These are phyloP conservation scores for Alethe diademata DNA, from an alignment of 2,113 vertebrate species.

Conservation along the genomic window DNA sequence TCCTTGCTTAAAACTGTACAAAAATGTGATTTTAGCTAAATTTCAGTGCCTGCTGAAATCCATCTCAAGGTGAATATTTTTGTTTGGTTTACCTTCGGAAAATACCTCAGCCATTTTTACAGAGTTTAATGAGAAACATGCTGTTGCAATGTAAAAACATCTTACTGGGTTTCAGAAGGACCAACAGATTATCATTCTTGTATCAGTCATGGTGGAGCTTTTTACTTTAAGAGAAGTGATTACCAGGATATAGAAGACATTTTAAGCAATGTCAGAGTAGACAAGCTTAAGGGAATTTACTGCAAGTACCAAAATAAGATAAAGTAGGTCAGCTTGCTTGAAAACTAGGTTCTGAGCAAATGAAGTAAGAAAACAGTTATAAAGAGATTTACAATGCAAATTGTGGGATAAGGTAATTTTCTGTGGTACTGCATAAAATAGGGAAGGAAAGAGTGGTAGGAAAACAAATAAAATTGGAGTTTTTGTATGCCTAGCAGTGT, in stretches of 20 bases:
- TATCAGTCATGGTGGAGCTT: not conserved
- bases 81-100: not conserved
- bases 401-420: not conserved
- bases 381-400: not conserved
- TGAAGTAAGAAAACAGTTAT: slow-evolving; percentile 11
- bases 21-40: not conserved
- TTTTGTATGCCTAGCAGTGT: not conserved
- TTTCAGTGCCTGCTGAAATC: not conserved
- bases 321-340: slow-evolving; percentile 60
- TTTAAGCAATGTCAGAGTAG: not conserved
- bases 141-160: not conserved
- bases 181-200: not conserved
- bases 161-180: not conserved
- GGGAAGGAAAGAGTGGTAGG: not conserved
- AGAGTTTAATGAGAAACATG: not conserved
- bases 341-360: slow-evolving; percentile 42
- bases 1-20: not conserved
- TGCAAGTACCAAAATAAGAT: slow-evolving; percentile 47
- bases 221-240: not conserved
- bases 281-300: slow-evolving; percentile 52
- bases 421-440: not conserved
- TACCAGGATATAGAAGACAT: not conserved
- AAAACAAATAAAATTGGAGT: not conserved
- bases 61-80: not conserved
- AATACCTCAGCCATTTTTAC: not conserved